Base-by-base conservation (phyloP, 1,140 invertebrate genomes). In the Lordiphosa stackelbergi region DNA sequence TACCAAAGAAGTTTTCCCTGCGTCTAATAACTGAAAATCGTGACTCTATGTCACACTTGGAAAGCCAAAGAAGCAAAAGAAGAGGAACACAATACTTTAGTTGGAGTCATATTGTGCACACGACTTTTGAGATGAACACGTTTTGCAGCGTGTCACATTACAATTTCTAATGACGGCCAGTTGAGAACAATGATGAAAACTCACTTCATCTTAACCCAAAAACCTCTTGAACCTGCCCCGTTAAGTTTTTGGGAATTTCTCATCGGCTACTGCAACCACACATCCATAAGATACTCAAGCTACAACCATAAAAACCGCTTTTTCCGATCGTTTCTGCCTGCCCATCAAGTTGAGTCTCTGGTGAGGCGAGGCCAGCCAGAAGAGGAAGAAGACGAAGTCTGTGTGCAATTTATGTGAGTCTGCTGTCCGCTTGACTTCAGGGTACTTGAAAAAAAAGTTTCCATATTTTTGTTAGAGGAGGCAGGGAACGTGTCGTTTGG, bases 11-110 rank as follows among this genome's bases (percentile, higher is more conserved):
- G 71, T 75, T 81, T 71, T 45, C 57, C 55, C 66, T 38, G 41
- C 66, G 55, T 81, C 77, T 83, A 83, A 81, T 81, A 81, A 72
- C 75, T 81, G 73, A 77, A 83, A 83, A 83, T 83, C 77, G 77
- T 83, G 77, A 83, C 77, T 83, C 66, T 84, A 83, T 83, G 77
- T 72, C 77, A 72, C 58, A 72, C 77, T 83, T 77, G 77, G 77
- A 75, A 68, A 60, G 49, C 46, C 34, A 42, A 40, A 48, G 38
- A 46, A 52, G 46, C 16, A 73, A 38, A 52, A 31, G 49, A 42
- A 48, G 19, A 53, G 42, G 74, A 75, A 65, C 53, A 72, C 68
- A 81, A 71, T 81, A 51, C 57, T 43, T 16, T 34, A 46, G 43
- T 46, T 31, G 28, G 19, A 43, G 55, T 47, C 53, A 62, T 68